Evolutionary conservation across 2,113 vertebrate genomes (phyloP).

Genomic region (Cochlearius cochlearius): DNA sequence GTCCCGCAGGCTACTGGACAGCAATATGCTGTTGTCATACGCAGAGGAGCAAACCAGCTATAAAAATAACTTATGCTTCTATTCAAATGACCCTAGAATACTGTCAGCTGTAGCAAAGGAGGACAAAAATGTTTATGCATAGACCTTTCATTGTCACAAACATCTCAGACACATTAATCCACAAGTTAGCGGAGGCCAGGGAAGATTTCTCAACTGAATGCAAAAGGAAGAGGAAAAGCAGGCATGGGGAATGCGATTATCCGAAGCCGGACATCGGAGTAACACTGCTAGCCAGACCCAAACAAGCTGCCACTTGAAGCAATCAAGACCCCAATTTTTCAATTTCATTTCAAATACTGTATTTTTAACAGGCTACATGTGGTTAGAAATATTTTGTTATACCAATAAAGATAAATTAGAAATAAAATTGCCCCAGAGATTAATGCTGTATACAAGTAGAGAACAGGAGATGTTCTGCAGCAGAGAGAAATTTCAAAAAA

Average conservation of each 20-base stretch:
- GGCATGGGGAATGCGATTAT: fast-evolving
- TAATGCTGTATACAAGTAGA: background rate
- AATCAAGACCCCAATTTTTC: background rate
- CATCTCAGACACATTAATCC: background rate
- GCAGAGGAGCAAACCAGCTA: background rate
- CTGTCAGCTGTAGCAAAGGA: background rate
- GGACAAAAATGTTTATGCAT: background rate
- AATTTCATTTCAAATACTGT: background rate
- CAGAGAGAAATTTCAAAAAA: background rate
- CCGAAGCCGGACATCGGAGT: background rate
- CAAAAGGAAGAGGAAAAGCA: background rate
- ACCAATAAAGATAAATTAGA: background rate
- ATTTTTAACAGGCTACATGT: background rate
- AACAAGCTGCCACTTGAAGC: background rate
- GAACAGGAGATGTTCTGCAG: background rate
- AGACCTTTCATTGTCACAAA: background rate
- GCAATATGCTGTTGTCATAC: background rate
- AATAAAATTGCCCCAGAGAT: background rate
- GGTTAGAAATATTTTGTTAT: background rate
- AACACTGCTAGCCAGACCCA: background rate
- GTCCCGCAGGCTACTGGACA: background rate
- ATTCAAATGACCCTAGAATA: background rate
- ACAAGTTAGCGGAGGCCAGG: background rate
- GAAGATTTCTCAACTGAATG: fast-evolving
- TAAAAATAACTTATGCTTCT: background rate